Base-by-base conservation (phyloP, 2,797 vertebrate species). In the Argyrosomus regius region DNA sequence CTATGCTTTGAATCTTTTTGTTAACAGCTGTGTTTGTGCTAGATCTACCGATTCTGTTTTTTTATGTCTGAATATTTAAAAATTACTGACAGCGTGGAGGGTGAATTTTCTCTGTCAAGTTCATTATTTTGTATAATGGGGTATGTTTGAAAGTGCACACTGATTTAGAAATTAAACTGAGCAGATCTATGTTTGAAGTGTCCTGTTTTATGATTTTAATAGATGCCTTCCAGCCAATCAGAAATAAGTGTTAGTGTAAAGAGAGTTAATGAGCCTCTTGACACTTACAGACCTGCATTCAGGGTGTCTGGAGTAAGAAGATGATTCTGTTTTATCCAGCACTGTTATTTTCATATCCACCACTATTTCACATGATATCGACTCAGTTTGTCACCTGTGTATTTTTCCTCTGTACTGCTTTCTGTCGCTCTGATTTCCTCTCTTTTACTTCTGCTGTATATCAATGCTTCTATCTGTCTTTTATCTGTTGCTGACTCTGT, bases 401-500 rank as follows among this genome's bases (percentile, higher is more conserved):
- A 18, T 69, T 78, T 80, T 75, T 59, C 8, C 77, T 84, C 39
- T 80, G 45, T 87, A 39, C 67, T 50, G 20, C 61, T 84, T 67
- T 50, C 74, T 75, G 72, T 77, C 17, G 4, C 72, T 85, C 53
- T 45, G 65, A 61, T 76, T 61, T 75, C 57, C 72, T 52, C 53
- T 69, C 41, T 75, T 73, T 76, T 16, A 28, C 73, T 39, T 9
- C 52, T 49, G 60, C 63, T 80, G 50, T 56, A 41, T 41, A 73
- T 46, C 54, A 70, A 76, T 62, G 69, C 60, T 54, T 78, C 78
- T 89, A 43, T 69, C 60, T 80, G 63, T 85, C 59, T 81, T 85
- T 77, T 89, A 78, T 91, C 84, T 89, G 83, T 91, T 45, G 82
- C 82, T 90, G 84, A 85, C 85, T 85, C 43, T 88, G 28, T 78